Evolutionary conservation across 2,888 invertebrate genomes (phyloP), one percentile per base, ranked within the genome.

Genomic region (Eristalis pertinax): DNA sequence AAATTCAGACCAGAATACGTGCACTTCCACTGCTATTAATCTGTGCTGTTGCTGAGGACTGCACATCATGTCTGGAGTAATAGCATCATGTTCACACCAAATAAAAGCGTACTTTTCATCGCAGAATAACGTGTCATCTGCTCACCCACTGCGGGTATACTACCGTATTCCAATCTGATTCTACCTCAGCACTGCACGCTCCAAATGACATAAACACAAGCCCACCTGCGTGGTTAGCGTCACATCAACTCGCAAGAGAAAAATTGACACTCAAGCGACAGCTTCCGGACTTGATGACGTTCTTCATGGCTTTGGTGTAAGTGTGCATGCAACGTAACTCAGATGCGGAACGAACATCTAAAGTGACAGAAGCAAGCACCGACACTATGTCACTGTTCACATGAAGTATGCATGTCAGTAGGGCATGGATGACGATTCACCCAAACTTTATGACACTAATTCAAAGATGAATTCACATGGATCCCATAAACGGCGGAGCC

Each of bases 251-350:
- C 35, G 50, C 35, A 22, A 75, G 60, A 32, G 38, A 69, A 64
- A 68, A 81, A 75, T 75, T 81, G 73, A 73, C 79, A 73, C 63
- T 67, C 70, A 60, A 75, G 26, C 67, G 74, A 74, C 74, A 60
- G 50, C 65, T 19, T 56, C 56, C 38, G 11, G 50, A 50, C 50
- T 1, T 35, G 26, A 19, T 11, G 69, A 43, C n/a, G 63, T n/a
- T 78, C n/a, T 13, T 67, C 32, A 29, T 26, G 13, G 26, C 26
- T 24, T 24, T 8, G 41, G 32, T 56, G 80, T 26, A 73, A 56
- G 38, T 67, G 63, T 58, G 58, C 74, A 69, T 64, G 74, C 80
- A 63, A 35, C 22, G 22, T 64, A 60, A 65, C 56, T 41, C 69
- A 69, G 7, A 4, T 69, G 68, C 68, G 74, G 58, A 81, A 75